Evolutionary conservation across 2,113 vertebrate species (phyloP), one percentile per base, ranked within the genome.

Genomic region (Silurus glanis): DNA sequence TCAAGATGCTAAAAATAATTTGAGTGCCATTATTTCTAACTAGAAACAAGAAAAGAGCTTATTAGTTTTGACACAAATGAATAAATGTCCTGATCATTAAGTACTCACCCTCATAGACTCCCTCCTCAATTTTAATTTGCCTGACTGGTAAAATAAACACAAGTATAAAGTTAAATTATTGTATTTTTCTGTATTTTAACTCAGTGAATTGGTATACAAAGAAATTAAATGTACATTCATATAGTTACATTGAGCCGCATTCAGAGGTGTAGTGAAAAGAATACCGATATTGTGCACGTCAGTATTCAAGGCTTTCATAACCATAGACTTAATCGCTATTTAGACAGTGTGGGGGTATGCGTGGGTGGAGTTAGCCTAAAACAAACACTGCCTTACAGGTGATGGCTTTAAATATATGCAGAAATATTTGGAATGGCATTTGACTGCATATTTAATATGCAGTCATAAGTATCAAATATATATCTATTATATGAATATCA

Each of bases 121-220:
- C 84, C 93, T 91, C 2, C 95, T 90, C 6, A 95, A 91, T 86
- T 88, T 91, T 0, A 95, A 58, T 75, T 85, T 95, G 78, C 94
- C 94, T 59, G 92, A 51, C 94, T 95, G 61, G 14, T 8, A 79
- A 58, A 55, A 49, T 49, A 58, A 83, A 71, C 82, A 84, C 5
- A 25, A 37, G 37, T 37, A 37, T 51, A 9, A 49, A 19, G 9
- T 19, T 28, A 28, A 74, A 72, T 28, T 62, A 59, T 45, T 58
- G 55, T 45, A 58, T 58, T 2, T 4, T 21, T 45, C 4, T 79
- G 76, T 28, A 12, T 47, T 47, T 61, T 10, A 47, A 37, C 9
- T 6, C 1, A 37, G 6, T 4, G 25, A 14, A 9, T 80, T n/a
- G 10, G 49, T 12, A 85, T n/a, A 74, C 28, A 80, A 69, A 55